Percentiles rank a stretch among this genome's conserved stretches.
Evolutionary conservation across 2,113 vertebrate genomes (phyloP).

Genomic region (Alexandromys fortis): DNA sequence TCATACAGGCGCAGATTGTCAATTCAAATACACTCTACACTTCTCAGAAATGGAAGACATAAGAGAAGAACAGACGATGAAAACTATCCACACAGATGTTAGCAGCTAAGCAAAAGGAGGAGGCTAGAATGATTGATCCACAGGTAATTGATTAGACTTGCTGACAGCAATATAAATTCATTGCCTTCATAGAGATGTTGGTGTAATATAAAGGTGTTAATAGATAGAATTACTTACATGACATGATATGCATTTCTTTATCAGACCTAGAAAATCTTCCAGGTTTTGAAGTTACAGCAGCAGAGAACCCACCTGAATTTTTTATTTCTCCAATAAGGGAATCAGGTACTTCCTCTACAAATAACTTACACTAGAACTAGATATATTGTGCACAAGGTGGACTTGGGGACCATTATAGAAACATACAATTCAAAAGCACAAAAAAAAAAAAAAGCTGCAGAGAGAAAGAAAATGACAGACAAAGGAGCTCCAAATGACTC

Average conservation of each 20-base stretch:
- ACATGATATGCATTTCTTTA: background rate
- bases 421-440: background rate
- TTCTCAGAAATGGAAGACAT: background rate
- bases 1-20: background rate
- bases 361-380: background rate
- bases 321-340: background rate
- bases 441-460: background rate
- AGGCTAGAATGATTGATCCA: background rate
- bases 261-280: background rate
- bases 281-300: background rate
- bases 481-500: background rate
- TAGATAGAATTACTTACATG: background rate
- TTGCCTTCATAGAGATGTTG: background rate
- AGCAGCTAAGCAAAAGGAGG: background rate
- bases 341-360: background rate
- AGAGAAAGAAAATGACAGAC: background rate
- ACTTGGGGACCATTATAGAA: background rate
- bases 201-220: background rate
- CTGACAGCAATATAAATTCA: background rate
- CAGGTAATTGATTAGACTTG: background rate
- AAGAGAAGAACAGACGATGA: background rate
- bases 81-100: background rate
- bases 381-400: background rate
- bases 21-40: background rate
- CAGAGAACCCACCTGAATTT: background rate